A percentile compares a stretch with the other conserved stretches of the same genome.
Conservation (phyloP, 2,797 vertebrate species). For the Ara ararauna region DNA sequence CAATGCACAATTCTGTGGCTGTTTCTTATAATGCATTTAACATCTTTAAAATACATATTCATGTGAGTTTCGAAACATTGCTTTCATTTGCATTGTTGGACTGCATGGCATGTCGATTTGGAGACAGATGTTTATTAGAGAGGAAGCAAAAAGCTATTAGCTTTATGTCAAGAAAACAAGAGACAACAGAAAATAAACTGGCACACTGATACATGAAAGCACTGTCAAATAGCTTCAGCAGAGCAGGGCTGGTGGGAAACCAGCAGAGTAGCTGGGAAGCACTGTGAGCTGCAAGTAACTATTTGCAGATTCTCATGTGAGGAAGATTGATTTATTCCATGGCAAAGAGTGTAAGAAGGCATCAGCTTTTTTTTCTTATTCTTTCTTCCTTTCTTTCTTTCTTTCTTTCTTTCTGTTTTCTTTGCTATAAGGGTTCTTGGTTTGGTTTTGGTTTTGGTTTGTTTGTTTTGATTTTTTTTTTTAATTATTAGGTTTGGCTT, state of each 20-base stretch:
- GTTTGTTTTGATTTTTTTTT: neutral
- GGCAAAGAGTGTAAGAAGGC: neutral
- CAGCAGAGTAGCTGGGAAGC: neutral
- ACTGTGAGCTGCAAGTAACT: neutral
- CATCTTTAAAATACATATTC: conserved; percentile 5
- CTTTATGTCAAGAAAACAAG: neutral
- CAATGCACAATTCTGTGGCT: neutral
- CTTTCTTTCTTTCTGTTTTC: too few relatives aligned
- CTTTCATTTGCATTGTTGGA: neutral
- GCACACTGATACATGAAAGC: neutral
- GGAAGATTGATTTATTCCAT: neutral
- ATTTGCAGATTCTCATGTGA: neutral
- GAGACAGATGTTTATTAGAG: neutral
- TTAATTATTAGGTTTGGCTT: neutral
- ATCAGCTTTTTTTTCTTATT: neutral
- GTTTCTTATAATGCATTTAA: neutral
- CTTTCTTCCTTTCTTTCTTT: too few relatives aligned
- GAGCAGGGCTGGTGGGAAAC: neutral
- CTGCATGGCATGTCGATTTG: neutral
- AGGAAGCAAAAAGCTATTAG: conserved; percentile 26
- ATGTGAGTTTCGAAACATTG: neutral
- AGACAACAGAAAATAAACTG: neutral
- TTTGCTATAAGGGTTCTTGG: neutral
- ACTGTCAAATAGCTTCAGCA: neutral
- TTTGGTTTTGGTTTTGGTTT: too few relatives aligned